Evolutionary conservation across 2,888 invertebrate species (phyloP).

Genomic region (Scaptomyza reducta): DNA sequence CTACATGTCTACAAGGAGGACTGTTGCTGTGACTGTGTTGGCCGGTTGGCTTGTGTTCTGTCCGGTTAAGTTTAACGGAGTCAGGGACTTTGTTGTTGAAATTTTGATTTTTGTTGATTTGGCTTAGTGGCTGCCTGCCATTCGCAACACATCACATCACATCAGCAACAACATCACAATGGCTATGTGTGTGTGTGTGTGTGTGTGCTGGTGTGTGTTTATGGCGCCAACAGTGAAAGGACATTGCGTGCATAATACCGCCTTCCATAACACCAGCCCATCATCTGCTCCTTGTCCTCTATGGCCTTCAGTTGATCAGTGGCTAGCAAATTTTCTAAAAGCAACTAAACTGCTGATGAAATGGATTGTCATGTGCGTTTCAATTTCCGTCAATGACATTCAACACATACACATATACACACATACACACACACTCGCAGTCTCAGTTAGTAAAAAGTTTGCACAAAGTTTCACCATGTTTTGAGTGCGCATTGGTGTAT

Average conservation of each 20-base stretch:
- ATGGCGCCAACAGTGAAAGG: slow-evolving; percentile 48
- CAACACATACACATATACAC: slow-evolving; percentile 35
- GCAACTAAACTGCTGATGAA: slow-evolving; percentile 82
- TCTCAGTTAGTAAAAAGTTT: slow-evolving; percentile 63
- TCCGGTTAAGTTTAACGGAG: slow-evolving; percentile 78
- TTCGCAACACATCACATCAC: slow-evolving; percentile 64
- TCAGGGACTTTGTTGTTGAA: slow-evolving; percentile 80
- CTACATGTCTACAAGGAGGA: neutral
- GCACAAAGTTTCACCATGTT: slow-evolving; percentile 68
- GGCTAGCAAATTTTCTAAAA: slow-evolving; percentile 70
- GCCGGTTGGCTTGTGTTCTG: slow-evolving; percentile 36
- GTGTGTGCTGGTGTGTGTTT: slow-evolving; percentile 5
- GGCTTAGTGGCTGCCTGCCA: slow-evolving; percentile 79
- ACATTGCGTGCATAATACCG: slow-evolving; percentile 19
- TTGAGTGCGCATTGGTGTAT: slow-evolving; percentile 28
- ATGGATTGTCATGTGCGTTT: slow-evolving; percentile 83
- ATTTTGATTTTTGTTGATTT: slow-evolving; percentile 80
- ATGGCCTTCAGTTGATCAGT: slow-evolving; percentile 27
- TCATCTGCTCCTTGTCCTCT: slow-evolving; percentile 1
- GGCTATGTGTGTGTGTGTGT: slow-evolving; percentile 2
- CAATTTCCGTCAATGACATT: slow-evolving; percentile 82
- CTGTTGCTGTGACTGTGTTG: slow-evolving; percentile 7
- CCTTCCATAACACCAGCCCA: neutral
- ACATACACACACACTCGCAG: slow-evolving; percentile 21
- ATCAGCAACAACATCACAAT: slow-evolving; percentile 47